These are phyloP conservation scores for Metopolophium dirhodum DNA, from an alignment of 1,140 invertebrate genomes.

Conservation along the genomic window DNA sequence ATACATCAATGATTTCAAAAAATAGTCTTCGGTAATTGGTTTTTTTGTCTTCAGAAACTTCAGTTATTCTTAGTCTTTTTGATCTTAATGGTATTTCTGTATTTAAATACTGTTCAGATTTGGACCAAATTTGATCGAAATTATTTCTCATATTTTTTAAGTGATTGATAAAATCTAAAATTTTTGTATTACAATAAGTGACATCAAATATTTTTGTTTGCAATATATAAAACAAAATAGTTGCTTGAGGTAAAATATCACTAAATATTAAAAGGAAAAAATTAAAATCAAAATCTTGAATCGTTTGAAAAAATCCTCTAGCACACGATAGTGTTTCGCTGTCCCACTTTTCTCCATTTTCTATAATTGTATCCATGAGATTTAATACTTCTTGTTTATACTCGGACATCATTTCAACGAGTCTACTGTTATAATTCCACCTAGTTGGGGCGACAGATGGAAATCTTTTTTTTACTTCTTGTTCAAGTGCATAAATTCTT, in stretches of 20 bases:
- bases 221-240: no score
- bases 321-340: slow-evolving; percentile 45
- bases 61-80: background rate
- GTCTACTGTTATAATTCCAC: slow-evolving; percentile 56
- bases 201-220: no score
- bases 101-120: slow-evolving; percentile 26
- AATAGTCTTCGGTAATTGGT: slow-evolving; percentile 12
- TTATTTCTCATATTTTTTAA: slow-evolving; percentile 30
- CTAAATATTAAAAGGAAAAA: slow-evolving; percentile 41
- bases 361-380: slow-evolving; percentile 30
- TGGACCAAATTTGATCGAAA: slow-evolving; percentile 1
- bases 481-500: slow-evolving; percentile 48
- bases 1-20: slow-evolving; percentile 41
- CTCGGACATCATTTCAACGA: slow-evolving; percentile 39
- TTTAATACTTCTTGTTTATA: slow-evolving; percentile 39
- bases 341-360: slow-evolving; percentile 50
- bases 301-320: slow-evolving; percentile 14
- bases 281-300: slow-evolving; percentile 44
- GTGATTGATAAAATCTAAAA: background rate
- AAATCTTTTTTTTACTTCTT: slow-evolving; percentile 55
- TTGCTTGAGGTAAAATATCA: background rate
- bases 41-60: slow-evolving; percentile 23
- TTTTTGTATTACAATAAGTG: background rate
- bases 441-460: slow-evolving; percentile 55
- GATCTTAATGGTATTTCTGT: background rate